Evolutionary conservation across 37 sponge, comb jelly and placozoan genomes (phyloP).

Genomic region (Eunapius fragilis): DNA sequence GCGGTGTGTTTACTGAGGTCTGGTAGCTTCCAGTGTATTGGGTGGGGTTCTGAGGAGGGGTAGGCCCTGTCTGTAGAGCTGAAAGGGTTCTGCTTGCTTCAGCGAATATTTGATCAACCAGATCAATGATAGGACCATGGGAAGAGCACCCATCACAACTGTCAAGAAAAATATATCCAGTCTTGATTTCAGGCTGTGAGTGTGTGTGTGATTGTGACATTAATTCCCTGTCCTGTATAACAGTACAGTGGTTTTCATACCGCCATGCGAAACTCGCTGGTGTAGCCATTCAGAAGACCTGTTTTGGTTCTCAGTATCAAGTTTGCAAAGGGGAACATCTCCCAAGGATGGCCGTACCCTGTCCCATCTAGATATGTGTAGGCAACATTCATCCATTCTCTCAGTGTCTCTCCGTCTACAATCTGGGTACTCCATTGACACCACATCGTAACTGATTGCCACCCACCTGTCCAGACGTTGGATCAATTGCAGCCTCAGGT

Average conservation of each 20-base stretch:
- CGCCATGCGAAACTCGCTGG: conserved; percentile 41
- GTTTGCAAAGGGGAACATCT: conserved; percentile 54
- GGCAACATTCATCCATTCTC: conserved; percentile 78
- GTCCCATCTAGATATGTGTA: conserved; percentile 54
- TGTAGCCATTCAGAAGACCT: conserved; percentile 79
- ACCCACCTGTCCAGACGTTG: conserved; percentile 36
- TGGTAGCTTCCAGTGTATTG: conserved; percentile 57
- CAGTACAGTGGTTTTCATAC: conserved; percentile 22
- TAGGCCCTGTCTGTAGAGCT: conserved; percentile 22
- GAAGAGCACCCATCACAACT: conserved; percentile 49
- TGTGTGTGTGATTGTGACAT: not conserved
- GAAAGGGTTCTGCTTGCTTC: conserved; percentile 18
- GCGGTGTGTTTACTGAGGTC: not conserved
- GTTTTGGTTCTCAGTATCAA: conserved; percentile 60
- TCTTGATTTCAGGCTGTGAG: conserved; percentile 60
- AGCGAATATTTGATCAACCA: conserved; percentile 25
- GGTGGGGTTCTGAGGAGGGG: conserved; percentile 9
- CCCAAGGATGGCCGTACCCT: conserved; percentile 78
- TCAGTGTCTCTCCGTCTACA: conserved; percentile 73
- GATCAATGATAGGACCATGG: conserved; percentile 18
- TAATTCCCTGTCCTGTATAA: not conserved
- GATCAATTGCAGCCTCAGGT: conserved; percentile 4
- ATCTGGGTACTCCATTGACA: conserved; percentile 18
- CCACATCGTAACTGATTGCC: not conserved
- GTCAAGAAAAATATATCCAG: conserved; percentile 65